Percentiles rank a stretch among this genome's conserved stretches.
phyloP scores from a whole-genome alignment of 2,113 vertebrate genomes.

The Pelmatolapia mariae region DNA sequence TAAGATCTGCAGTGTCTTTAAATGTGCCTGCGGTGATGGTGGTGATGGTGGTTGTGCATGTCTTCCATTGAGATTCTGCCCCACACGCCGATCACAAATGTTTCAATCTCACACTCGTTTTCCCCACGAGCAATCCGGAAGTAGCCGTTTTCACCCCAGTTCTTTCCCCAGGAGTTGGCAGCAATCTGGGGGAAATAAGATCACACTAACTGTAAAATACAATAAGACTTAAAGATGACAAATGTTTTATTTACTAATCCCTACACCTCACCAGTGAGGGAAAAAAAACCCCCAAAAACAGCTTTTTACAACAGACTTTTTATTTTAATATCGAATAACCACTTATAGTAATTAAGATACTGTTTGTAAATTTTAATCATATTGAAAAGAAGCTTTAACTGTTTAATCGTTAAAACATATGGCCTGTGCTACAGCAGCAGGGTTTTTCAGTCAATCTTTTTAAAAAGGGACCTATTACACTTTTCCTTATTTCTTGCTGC shows the following conservation, averaged over 20 bases:
- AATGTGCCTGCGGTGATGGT: slow-evolving; percentile 62
- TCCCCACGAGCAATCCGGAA: slow-evolving; percentile 88
- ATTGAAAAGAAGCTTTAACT: background rate
- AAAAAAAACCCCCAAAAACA: background rate
- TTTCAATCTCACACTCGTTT: slow-evolving; percentile 94
- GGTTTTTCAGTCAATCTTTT: background rate
- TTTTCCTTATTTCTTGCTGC: background rate
- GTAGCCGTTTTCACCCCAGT: slow-evolving; percentile 89
- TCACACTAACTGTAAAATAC: background rate
- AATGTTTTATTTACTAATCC: background rate
- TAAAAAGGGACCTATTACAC: background rate
- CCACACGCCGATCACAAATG: slow-evolving; percentile 93
- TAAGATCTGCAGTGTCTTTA: slow-evolving; percentile 17
- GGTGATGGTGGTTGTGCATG: slow-evolving; percentile 76
- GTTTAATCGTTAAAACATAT: background rate
- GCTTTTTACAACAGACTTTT: background rate
- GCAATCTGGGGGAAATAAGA: slow-evolving; percentile 73
- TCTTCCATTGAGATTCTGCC: slow-evolving; percentile 92
- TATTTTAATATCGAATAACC: background rate
- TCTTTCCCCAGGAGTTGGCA: slow-evolving; percentile 94
- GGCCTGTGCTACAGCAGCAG: background rate
- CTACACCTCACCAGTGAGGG: background rate
- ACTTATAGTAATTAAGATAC: background rate
- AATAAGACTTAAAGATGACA: background rate
- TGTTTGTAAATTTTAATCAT: background rate